phyloP scores from a whole-genome alignment of 2,888 invertebrate species.

The Drosophila kanekoi region DNA sequence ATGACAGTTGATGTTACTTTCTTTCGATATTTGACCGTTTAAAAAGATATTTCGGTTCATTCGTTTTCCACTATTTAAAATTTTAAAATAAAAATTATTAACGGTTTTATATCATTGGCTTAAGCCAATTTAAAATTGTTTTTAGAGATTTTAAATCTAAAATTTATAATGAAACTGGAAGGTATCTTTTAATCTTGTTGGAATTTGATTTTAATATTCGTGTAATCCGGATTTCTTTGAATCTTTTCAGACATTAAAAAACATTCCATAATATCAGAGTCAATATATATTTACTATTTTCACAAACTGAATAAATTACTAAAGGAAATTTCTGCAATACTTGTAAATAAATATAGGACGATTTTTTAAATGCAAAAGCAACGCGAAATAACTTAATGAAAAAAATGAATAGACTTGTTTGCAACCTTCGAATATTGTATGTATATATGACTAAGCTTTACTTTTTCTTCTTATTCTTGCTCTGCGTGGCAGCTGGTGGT shows the following conservation, averaged over 20 bases:
- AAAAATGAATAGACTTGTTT: slow-evolving; percentile 53
- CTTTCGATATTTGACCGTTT: too few relatives aligned
- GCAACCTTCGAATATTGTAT: slow-evolving; percentile 20
- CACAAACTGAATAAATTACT: slow-evolving; percentile 72
- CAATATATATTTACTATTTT: slow-evolving; percentile 46
- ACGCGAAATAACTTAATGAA: slow-evolving; percentile 50
- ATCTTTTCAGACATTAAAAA: background rate
- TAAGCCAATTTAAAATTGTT: too few relatives aligned
- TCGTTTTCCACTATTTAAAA: too few relatives aligned
- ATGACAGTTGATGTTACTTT: too few relatives aligned
- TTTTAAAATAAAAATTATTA: too few relatives aligned
- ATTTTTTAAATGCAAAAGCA: slow-evolving; percentile 53
- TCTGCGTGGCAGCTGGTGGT: slow-evolving; percentile 62
- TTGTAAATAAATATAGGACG: slow-evolving; percentile 57
- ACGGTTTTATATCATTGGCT: too few relatives aligned
- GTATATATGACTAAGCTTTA: slow-evolving; percentile 47
- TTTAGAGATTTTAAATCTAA: too few relatives aligned
- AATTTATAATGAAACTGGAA: too few relatives aligned
- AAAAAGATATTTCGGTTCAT: too few relatives aligned
- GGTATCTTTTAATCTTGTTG: too few relatives aligned
- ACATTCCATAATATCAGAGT: slow-evolving; percentile 30
- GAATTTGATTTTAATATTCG: background rate
- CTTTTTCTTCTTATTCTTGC: slow-evolving; percentile 83
- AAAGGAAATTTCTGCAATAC: slow-evolving; percentile 51
- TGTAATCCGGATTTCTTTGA: background rate